Conservation (phyloP, 2,113 vertebrate genomes). For the Mellivora capensis region DNA sequence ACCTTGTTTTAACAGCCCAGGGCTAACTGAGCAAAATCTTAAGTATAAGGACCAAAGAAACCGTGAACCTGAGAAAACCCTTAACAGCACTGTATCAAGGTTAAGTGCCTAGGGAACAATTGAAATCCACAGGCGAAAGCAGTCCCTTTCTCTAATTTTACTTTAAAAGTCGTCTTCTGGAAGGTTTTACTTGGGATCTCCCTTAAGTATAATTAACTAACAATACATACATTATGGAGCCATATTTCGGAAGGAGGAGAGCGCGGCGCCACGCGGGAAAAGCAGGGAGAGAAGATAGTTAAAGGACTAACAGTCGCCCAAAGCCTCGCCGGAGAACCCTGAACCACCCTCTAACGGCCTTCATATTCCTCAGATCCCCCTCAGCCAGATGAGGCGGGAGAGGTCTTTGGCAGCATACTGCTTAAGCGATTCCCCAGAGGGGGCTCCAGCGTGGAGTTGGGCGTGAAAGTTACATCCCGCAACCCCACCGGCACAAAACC, state of each 20-base stretch:
- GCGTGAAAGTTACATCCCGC: conserved; percentile 47
- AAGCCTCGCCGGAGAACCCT: neutral
- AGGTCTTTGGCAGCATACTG: neutral
- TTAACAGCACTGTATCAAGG: neutral
- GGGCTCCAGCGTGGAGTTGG: neutral
- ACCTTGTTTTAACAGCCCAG: neutral
- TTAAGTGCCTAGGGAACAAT: neutral
- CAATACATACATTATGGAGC: neutral
- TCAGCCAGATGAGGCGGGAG: neutral
- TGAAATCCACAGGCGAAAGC: neutral
- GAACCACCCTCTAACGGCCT: neutral
- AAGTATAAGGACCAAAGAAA: neutral
- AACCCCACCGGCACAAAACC: neutral
- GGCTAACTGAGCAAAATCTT: neutral
- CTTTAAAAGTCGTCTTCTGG: conserved; percentile 31
- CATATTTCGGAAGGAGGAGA: neutral
- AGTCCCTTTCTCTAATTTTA: neutral
- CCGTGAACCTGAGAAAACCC: neutral
- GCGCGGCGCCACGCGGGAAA: neutral
- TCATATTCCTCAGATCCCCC: neutral
- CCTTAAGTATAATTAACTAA: neutral
- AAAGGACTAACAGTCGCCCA: neutral
- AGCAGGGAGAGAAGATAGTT: neutral
- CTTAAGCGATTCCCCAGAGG: neutral
- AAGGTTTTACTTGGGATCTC: neutral